These are phyloP conservation scores for Galaxea fascicularis DNA, from an alignment of 92 coral and sea anemone species.

Conservation along the genomic window DNA sequence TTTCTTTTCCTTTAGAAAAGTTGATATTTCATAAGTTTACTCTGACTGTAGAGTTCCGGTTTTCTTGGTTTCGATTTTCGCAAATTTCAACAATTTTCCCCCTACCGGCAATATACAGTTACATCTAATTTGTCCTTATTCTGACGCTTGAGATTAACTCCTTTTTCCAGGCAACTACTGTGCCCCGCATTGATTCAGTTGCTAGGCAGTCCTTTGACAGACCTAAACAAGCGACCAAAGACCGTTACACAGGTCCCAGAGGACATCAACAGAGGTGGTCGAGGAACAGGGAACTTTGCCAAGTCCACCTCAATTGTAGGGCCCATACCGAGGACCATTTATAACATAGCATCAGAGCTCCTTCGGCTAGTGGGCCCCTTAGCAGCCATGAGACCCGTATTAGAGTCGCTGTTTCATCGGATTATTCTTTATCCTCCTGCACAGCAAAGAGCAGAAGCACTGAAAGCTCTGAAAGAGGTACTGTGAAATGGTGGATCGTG, in stretches of 20 bases:
- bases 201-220: slow-evolving; percentile 94
- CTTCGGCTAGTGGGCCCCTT: slow-evolving; percentile 94
- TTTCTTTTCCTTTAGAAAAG: no score
- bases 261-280: slow-evolving; percentile 95
- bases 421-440: slow-evolving; percentile 96
- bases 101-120: no score
- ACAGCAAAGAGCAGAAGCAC: slow-evolving; percentile 93
- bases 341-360: slow-evolving; percentile 96
- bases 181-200: slow-evolving; percentile 97
- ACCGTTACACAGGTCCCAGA: slow-evolving; percentile 76
- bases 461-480: slow-evolving; percentile 97
- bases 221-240: slow-evolving; percentile 85
- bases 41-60: no score
- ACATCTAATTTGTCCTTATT: no score
- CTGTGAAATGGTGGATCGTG: not conserved
- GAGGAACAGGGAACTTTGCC: slow-evolving; percentile 90
- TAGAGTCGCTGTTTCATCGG: slow-evolving; percentile 97
- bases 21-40: no score
- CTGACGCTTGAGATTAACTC: not conserved
- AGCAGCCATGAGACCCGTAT: slow-evolving; percentile 96
- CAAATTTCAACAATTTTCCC: no score
- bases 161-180: slow-evolving; percentile 84
- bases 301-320: slow-evolving; percentile 89
- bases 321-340: slow-evolving; percentile 92
- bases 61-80: no score